Evolutionary conservation across 2,888 invertebrate species (phyloP).

Genomic region (Agonopterix heracliana): DNA sequence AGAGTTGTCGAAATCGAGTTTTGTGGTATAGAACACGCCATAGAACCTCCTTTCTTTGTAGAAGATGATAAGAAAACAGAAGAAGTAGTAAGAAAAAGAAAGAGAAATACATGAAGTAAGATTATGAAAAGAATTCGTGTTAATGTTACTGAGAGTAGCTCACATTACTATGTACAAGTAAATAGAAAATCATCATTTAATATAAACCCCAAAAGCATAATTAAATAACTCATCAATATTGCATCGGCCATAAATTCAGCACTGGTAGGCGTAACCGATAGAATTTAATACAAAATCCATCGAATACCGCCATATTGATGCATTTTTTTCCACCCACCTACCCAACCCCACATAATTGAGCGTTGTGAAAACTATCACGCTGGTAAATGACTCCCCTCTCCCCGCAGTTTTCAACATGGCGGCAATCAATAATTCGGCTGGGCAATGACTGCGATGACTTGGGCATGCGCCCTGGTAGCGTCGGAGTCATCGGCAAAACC

Average conservation of each 20-base stretch:
- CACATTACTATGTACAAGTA: background rate
- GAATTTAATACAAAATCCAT: constrained; percentile 68
- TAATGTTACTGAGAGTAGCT: background rate
- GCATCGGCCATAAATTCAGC: constrained; percentile 30
- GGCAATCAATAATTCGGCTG: constrained; percentile 68
- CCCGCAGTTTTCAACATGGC: constrained; percentile 66
- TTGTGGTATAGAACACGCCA: too few relatives aligned
- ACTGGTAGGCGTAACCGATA: constrained; percentile 54
- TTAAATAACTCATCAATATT: constrained; percentile 41
- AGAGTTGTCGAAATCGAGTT: too few relatives aligned
- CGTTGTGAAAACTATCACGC: constrained; percentile 74
- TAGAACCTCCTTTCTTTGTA: too few relatives aligned
- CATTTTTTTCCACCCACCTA: constrained; percentile 54
- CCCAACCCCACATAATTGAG: constrained; percentile 66
- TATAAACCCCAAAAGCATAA: background rate
- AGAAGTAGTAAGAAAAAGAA: too few relatives aligned
- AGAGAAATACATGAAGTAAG: too few relatives aligned
- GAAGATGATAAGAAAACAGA: too few relatives aligned
- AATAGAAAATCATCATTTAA: background rate
- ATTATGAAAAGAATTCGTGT: too few relatives aligned
- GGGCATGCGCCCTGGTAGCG: constrained; percentile 56
- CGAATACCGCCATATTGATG: constrained; percentile 64
- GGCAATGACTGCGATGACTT: constrained; percentile 76
- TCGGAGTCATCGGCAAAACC: constrained; percentile 66
- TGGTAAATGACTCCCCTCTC: constrained; percentile 59